Evolutionary conservation across 2,888 invertebrate genomes (phyloP).

Genomic region (Diploptera punctata): DNA sequence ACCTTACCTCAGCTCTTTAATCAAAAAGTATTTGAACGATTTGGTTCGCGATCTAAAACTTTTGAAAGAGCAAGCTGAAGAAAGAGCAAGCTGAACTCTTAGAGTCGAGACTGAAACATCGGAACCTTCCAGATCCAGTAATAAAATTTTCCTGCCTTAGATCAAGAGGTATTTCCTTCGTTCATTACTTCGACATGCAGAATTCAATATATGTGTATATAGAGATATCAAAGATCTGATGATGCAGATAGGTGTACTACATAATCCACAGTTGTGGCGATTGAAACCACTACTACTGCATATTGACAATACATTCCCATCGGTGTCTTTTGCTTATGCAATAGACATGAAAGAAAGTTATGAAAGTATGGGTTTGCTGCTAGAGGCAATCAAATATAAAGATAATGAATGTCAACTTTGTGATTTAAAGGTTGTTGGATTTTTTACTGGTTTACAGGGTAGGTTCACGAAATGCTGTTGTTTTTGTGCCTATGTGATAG

Average conservation of each 20-base stretch:
- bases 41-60: not conserved
- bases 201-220: not conserved
- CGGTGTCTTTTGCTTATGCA: not conserved
- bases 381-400: not conserved
- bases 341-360: not conserved
- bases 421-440: not conserved
- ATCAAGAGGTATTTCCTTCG: not conserved
- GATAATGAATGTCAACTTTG: not conserved
- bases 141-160: not conserved
- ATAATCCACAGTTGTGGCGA: not conserved
- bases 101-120: no score
- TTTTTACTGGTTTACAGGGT: not conserved
- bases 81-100: no score
- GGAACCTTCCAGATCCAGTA: not conserved
- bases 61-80: no score
- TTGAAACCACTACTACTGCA: not conserved
- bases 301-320: not conserved
- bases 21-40: not conserved
- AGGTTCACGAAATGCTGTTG: not conserved
- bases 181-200: not conserved
- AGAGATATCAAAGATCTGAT: not conserved
- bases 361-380: not conserved
- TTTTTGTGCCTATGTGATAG: not conserved
- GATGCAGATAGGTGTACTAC: not conserved
- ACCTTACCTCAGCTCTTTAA: not conserved